These are phyloP conservation scores for Melanocharis versteri DNA, from an alignment of 2,113 vertebrate genomes.

Conservation along the genomic window DNA sequence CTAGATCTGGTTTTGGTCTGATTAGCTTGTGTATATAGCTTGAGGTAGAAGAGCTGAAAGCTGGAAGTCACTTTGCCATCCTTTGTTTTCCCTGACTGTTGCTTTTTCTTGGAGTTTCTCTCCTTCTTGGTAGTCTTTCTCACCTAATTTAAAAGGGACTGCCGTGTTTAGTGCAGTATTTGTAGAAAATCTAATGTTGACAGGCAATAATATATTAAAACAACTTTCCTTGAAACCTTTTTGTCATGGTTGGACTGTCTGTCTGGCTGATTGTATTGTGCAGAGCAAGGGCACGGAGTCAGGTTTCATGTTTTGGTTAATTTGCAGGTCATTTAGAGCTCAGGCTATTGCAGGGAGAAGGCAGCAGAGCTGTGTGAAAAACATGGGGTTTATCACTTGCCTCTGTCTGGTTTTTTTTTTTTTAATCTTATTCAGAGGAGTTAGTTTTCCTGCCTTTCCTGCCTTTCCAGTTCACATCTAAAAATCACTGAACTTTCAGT, in stretches of 20 bases:
- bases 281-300: neutral
- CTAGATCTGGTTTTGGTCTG: conserved; percentile 24
- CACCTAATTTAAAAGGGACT: neutral
- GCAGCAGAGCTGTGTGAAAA: neutral
- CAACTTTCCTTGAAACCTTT: conserved; percentile 9
- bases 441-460: neutral
- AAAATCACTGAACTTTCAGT: neutral
- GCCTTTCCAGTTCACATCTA: neutral
- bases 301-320: conserved; percentile 36
- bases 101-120: neutral
- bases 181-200: neutral
- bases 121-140: neutral
- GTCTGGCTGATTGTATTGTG: neutral
- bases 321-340: conserved; percentile 19
- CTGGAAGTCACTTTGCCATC: neutral
- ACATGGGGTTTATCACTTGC: neutral
- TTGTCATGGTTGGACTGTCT: neutral
- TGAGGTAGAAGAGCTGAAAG: neutral
- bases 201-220: neutral
- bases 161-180: neutral
- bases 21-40: neutral
- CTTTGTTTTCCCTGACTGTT: neutral
- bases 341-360: neutral
- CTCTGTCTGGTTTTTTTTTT: neutral
- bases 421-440: neutral